Evolutionary conservation across 2,888 invertebrate species (phyloP), one percentile per base, ranked within the genome.

Genomic region (Drosophila subsilvestris): DNA sequence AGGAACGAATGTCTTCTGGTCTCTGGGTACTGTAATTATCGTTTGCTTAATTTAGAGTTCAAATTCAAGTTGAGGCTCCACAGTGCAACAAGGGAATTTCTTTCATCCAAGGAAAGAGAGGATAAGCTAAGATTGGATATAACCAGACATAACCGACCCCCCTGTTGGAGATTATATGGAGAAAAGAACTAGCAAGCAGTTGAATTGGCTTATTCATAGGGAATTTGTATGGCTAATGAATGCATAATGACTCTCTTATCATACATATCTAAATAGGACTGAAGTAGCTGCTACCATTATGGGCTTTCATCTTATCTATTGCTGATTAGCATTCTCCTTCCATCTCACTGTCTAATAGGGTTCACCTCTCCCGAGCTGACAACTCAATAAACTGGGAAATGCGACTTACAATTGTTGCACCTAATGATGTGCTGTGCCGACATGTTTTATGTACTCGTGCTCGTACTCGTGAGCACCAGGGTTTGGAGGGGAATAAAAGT

Each of bases 31-130:
- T 62, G 22, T 63, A 63, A 63, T 63, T 51, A 32, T 59, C 61
- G 72, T 76, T 65, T 70, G 51, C 60, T 60, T 57, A 65, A 75
- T 56, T 53, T 49, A 18, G 50, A 84, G 67, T 62, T 66, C 29
- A 48, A 63, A 49, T 47, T 74, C 42, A 57, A 73, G 51, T 56
- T 53, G 37, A 65, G 62, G 50, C 53, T 66, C 37, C 54, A 65
- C 54, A 65, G 50, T 50, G 56, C 37, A 14, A 74, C 69, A 72
- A 75, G 78, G 55, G 51, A 74, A 53, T 29, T 43, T 60, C 76
- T 66, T 67, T 73, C 22, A 63, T 66, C 32, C 29, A 53, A 10
- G 9, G 9, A n/a, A n/a, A n/a, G n/a, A n/a, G n/a, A 7, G 22
- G 32, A 10, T 22, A 20, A 37, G 14, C 37, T 2, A 48, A 63